These are phyloP conservation scores for Melanerpes aurifrons DNA, from an alignment of 2,113 vertebrate genomes.

Conservation along the genomic window DNA sequence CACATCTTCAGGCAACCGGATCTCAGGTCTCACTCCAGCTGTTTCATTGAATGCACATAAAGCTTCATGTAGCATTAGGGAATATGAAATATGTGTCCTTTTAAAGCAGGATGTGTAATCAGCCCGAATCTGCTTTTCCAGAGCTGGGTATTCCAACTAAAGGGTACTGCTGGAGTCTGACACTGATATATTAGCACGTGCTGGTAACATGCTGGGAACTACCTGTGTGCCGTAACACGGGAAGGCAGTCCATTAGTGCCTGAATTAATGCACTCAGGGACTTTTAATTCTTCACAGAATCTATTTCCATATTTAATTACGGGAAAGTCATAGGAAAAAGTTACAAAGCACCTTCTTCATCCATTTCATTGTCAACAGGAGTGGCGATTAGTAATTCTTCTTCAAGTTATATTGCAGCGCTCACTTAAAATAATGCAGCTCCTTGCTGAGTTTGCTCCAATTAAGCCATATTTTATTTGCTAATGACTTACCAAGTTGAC, in stretches of 20 bases:
- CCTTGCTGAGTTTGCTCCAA: constrained; percentile 86
- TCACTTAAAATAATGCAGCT: constrained; percentile 90
- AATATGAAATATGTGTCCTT: not conserved
- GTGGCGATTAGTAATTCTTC: constrained; percentile 88
- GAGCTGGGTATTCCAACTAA: constrained; percentile 9
- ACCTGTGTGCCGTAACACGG: constrained; percentile 65
- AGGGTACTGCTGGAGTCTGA: constrained; percentile 33
- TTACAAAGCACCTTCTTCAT: constrained; percentile 82
- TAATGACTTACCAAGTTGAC: constrained; percentile 88
- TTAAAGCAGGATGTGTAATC: not conserved
- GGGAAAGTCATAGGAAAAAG: constrained; percentile 78
- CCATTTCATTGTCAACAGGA: constrained; percentile 87
- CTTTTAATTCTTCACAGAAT: constrained; percentile 82
- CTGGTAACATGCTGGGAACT: constrained; percentile 64
- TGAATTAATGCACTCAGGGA: constrained; percentile 79
- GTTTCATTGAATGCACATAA: not conserved
- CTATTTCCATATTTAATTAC: constrained; percentile 90
- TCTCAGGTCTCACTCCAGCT: not conserved
- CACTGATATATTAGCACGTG: constrained; percentile 65
- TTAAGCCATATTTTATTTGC: constrained; percentile 90
- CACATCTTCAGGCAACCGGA: not conserved
- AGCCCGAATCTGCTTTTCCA: constrained; percentile 41
- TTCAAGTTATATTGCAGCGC: constrained; percentile 84
- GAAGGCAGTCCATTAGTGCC: constrained; percentile 80
- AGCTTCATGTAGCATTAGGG: not conserved